A percentile compares a stretch with the other conserved stretches of the same genome.
These are phyloP conservation scores for Scortum barcoo DNA, from an alignment of 2,113 vertebrate species.

Conservation along the genomic window DNA sequence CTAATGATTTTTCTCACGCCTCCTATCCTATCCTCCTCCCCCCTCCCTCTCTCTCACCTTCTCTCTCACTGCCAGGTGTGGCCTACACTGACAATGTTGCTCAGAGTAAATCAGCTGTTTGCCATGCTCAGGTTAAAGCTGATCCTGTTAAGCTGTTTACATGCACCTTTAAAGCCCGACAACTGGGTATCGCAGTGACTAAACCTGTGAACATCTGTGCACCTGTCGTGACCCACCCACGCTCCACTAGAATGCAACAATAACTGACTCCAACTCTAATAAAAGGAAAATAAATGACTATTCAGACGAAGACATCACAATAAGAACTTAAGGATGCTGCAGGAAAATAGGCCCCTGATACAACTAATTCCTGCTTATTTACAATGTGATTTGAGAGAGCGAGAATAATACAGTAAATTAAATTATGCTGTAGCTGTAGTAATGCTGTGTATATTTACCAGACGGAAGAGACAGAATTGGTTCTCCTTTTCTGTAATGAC, in stretches of 20 bases:
- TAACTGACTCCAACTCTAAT: neutral
- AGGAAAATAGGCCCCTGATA: neutral
- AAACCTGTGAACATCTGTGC: conserved; percentile 45
- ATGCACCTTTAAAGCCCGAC: conserved; percentile 49
- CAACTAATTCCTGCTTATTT: neutral
- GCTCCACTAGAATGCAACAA: neutral
- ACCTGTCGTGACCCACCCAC: conserved; percentile 4
- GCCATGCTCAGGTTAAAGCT: conserved; percentile 52
- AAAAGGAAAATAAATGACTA: neutral
- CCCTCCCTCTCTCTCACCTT: conserved; percentile 1
- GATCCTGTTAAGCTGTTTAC: conserved; percentile 67
- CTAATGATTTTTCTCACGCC: conserved; percentile 63
- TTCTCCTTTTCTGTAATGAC: neutral
- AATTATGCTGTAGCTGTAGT: neutral
- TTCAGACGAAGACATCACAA: neutral
- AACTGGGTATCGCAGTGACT: conserved; percentile 16
- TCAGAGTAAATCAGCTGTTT: conserved; percentile 56
- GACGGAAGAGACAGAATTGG: neutral
- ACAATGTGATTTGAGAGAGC: neutral
- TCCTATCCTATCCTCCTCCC: neutral
- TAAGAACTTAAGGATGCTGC: neutral
- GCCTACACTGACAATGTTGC: conserved; percentile 25
- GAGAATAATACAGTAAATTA: neutral
- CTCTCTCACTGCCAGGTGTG: conserved; percentile 49
- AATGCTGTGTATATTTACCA: neutral